Evolutionary conservation across 2,888 invertebrate genomes (phyloP), one percentile per base, ranked within the genome.

Genomic region (Zygothrica quintamaculata): DNA sequence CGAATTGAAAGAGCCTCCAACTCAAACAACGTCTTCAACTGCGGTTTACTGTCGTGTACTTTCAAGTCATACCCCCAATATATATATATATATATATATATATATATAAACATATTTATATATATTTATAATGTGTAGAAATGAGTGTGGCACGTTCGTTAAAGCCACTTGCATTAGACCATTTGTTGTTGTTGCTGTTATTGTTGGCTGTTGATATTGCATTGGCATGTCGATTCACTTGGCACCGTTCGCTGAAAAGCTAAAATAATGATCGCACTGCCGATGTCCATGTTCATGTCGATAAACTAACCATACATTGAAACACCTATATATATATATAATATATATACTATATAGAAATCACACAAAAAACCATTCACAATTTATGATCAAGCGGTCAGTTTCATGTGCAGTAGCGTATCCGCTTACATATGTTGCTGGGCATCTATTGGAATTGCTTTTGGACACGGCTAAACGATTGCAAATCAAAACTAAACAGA

Each of bases 91-190:
- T 22, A 22, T 22, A 5, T 22, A 22, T 22, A 22, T 22, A 22
- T 22, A 22, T 22, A 22, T 22, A 5, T 22, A 22, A 3, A 22
- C 5, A 5, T 22, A 3, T 22, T 2, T 22, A 15, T 22, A 22
- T 31, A 46, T 57, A 57, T 72, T 52, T 57, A 71, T 73, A 71
- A 66, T 53, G 60, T 47, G 16, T 31, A 47, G 59, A 65, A 59
- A 53, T 65, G 62, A 65, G 53, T 69, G 58, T 64, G 57, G 71
- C 69, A 69, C 64, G 58, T 70, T 61, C 60, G 61, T 34, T 62
- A 33, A 34, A 34, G 50, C 51, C 61, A 61, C 51, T 62, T 71
- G 69, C 69, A 44, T 51, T 58, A 52, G 58, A 50, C 11, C 12
- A 16, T 11, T 39, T 25, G 13, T 1, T 43, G 13, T 29, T 51